Percentiles rank a stretch among this genome's conserved stretches.
Conservation (phyloP, 1,140 invertebrate species). For the Goniozus legneri region DNA sequence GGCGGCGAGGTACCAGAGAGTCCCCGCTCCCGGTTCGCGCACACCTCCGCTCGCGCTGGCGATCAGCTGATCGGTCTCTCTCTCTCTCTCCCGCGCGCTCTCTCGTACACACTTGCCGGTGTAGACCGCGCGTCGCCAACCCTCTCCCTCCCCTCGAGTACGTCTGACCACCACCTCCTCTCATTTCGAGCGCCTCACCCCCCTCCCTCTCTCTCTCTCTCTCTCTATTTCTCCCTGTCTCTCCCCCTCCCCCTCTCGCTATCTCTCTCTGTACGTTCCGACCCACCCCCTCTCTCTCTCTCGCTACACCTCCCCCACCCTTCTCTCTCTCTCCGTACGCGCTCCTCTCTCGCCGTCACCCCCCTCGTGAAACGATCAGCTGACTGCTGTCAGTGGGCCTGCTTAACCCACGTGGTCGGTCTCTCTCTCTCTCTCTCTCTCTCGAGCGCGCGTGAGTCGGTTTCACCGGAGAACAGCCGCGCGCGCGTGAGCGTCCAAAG, state of each 20-base stretch:
- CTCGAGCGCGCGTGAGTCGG: no score
- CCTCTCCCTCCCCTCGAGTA: conserved; percentile 14
- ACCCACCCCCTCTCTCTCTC: conserved; percentile 8
- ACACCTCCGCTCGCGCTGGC: conserved; percentile 35
- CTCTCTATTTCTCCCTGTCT: conserved; percentile 10
- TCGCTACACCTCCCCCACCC: background rate
- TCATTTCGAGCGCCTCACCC: conserved; percentile 15
- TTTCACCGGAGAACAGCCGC: no score
- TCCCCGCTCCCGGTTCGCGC: background rate
- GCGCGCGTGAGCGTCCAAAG: conserved; percentile 9
- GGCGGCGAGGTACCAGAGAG: conserved; percentile 33
- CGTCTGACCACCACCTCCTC: conserved; percentile 18
- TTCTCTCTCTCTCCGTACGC: background rate
- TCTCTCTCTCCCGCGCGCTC: no score
- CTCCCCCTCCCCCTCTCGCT: conserved; percentile 9
- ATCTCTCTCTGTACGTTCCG: background rate
- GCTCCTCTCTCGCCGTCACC: conserved; percentile 15
- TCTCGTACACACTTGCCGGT: no score
- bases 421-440: conserved; percentile 17
- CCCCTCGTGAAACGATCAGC: conserved; percentile 37
- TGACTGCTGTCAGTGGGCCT: conserved; percentile 43
- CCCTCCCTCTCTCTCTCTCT: conserved; percentile 13
- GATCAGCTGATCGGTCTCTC: conserved; percentile 48
- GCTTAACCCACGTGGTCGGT: conserved; percentile 31
- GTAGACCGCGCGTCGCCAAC: conserved; percentile 43